Evolutionary conservation across 2,797 vertebrate species (phyloP).

Genomic region (Notolabrus celidotus): DNA sequence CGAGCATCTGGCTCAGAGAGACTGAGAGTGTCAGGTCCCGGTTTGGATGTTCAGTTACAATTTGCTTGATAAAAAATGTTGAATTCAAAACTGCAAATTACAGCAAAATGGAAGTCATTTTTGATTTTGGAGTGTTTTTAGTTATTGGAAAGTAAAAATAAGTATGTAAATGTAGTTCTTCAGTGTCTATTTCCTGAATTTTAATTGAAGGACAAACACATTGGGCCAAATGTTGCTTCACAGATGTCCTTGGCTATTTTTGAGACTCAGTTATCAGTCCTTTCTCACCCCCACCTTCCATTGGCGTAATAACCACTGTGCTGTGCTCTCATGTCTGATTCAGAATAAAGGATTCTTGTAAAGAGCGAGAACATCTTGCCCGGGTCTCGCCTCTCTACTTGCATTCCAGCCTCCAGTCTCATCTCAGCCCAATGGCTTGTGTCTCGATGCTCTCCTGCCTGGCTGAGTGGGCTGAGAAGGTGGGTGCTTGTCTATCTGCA

Average conservation of each 20-base stretch:
- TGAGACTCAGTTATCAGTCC: conserved; percentile 29
- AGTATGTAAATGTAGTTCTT: neutral
- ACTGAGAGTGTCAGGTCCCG: conserved; percentile 10
- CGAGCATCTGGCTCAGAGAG: neutral
- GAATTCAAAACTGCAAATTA: conserved; percentile 33
- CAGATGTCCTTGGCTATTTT: conserved; percentile 1
- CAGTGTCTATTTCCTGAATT: conserved; percentile 14
- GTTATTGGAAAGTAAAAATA: neutral
- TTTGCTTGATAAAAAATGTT: conserved; percentile 29
- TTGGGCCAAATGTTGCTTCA: neutral
- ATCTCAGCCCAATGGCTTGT: conserved; percentile 44
- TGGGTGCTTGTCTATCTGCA: conserved; percentile 47
- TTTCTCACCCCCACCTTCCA: conserved; percentile 17
- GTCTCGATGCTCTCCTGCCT: conserved; percentile 30
- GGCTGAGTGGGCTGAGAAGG: conserved; percentile 50
- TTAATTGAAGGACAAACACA: conserved; percentile 20
- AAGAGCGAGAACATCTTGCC: conserved; percentile 20
- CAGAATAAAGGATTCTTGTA: conserved; percentile 52
- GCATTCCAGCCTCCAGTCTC: conserved; percentile 42
- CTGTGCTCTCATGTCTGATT: conserved; percentile 41
- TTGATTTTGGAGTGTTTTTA: neutral
- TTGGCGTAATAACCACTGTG: conserved; percentile 26
- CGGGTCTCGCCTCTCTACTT: conserved; percentile 38
- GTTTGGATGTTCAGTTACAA: conserved; percentile 23
- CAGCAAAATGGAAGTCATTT: neutral